Evolutionary conservation across 2,888 invertebrate genomes (phyloP), one percentile per base, ranked within the genome.

Genomic region (Stomorhina lunata): DNA sequence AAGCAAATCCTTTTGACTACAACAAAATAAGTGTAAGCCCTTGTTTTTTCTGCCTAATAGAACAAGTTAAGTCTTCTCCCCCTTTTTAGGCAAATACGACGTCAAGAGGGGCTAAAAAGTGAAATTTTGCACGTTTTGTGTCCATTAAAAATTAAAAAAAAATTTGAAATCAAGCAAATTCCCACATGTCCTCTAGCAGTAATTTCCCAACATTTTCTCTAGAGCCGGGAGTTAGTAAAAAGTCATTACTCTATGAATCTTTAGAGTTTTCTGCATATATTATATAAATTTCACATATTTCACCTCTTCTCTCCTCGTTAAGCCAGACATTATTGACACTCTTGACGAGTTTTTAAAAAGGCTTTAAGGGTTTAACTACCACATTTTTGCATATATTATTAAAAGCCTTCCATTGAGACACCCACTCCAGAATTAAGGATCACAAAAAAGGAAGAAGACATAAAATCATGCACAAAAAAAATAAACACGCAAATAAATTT

Each of bases 321-420:
- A 79, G 79, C 79, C 75, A 82, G 82, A 82, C 82, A 82, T 82
- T 82, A 82, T 82, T 82, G 82, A 82, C 79, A 82, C 82, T 76
- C 82, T 79, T 82, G 79, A 79, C 71, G 79, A 71, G 68, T 71
- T 78, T 43, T 71, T 77, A 53, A 73, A 32, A 75, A 65, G 57
- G 75, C 75, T 82, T 79, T 37, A 79, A 82, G 79, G 82, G 79
- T 66, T 79, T 76, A 61, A 69, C 72, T 63, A 65, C 68, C 71
- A 77, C 50, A 73, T 68, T 53, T 34, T 40, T 72, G 68, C 73
- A 81, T 73, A 55, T 22, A 73, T 76, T 71, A 71, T n/a, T n/a
- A 29, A 63, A 59, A 27, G 63, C 68, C 40, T 59, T n/a, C n/a
- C 7, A 5, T 5, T 10, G 17, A 43, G 65, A 78, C 65, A 72